phyloP scores from a whole-genome alignment of 2,888 invertebrate genomes.

The Drosophila nigritarsus region DNA sequence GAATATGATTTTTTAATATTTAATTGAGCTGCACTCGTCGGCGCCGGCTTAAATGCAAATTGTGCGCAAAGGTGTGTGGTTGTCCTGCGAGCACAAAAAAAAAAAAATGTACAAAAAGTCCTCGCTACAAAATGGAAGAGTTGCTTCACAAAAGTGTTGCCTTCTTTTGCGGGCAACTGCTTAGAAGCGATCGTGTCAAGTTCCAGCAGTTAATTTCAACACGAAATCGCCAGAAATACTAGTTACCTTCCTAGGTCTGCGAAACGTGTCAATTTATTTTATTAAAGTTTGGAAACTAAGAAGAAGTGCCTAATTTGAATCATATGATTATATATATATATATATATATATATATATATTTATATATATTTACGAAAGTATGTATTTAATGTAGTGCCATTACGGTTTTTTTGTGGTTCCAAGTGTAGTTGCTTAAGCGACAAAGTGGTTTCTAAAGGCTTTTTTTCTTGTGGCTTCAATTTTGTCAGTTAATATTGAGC shows the following conservation, averaged over 20 bases:
- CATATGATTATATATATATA: background rate
- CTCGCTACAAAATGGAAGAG: background rate
- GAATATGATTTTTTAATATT: constrained; percentile 79
- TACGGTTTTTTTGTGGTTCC: too few species aligned
- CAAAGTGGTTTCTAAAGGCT: background rate
- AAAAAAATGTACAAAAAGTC: background rate
- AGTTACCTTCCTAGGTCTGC: background rate
- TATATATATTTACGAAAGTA: background rate
- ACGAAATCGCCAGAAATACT: background rate
- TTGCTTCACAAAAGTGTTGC: constrained; percentile 22
- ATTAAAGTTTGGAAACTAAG: too few species aligned
- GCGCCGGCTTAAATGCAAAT: constrained; percentile 77
- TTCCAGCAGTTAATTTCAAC: background rate
- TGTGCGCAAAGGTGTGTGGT: constrained; percentile 80
- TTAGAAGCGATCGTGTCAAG: background rate
- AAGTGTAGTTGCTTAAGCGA: background rate
- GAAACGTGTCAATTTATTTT: background rate
- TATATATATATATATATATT: too few species aligned
- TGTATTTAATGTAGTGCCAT: background rate
- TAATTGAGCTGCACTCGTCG: constrained; percentile 70
- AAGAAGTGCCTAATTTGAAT: background rate
- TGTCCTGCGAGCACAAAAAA: constrained; percentile 27
- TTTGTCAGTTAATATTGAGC: background rate
- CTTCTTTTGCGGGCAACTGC: constrained; percentile 36
- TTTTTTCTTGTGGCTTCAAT: background rate